These are phyloP conservation scores for Naso thynnoides DNA, from an alignment of 2,797 vertebrate genomes.

Conservation along the genomic window DNA sequence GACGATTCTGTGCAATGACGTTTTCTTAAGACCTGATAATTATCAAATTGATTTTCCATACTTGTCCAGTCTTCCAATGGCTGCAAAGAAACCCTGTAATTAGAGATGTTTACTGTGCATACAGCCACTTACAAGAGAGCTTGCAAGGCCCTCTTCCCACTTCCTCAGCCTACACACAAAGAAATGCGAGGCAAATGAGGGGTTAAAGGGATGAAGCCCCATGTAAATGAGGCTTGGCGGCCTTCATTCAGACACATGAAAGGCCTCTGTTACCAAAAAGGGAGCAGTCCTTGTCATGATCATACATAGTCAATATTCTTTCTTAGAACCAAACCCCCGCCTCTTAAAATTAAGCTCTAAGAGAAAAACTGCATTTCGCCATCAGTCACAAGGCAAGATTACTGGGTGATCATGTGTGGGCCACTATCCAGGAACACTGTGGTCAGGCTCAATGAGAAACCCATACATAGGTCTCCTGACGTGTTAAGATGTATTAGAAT, in stretches of 20 bases:
- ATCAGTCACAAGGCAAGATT: slow-evolving; percentile 51
- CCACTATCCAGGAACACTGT: slow-evolving; percentile 52
- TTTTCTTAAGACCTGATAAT: slow-evolving; percentile 37
- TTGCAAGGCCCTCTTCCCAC: slow-evolving; percentile 56
- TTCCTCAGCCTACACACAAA: slow-evolving; percentile 73
- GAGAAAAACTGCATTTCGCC: slow-evolving; percentile 41
- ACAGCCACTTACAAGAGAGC: slow-evolving; percentile 59
- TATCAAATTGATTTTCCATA: slow-evolving; percentile 65
- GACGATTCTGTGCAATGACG: slow-evolving; percentile 23
- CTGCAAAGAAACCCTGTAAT: slow-evolving; percentile 66
- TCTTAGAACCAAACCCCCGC: slow-evolving; percentile 49
- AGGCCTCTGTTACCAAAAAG: slow-evolving; percentile 70
- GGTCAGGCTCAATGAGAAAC: slow-evolving; percentile 39
- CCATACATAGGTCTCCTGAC: slow-evolving; percentile 26
- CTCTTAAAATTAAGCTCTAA: slow-evolving; percentile 44
- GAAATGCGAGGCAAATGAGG: slow-evolving; percentile 59
- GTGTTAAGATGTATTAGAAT: slow-evolving; percentile 43
- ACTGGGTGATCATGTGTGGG: slow-evolving; percentile 54
- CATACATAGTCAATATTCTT: slow-evolving; percentile 79
- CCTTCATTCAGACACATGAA: slow-evolving; percentile 79
- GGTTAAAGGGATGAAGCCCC: slow-evolving; percentile 76
- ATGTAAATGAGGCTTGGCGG: slow-evolving; percentile 80
- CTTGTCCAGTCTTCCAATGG: slow-evolving; percentile 45
- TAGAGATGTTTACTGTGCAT: slow-evolving; percentile 69
- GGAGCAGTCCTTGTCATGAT: slow-evolving; percentile 62